Evolutionary conservation across 2,888 invertebrate genomes (phyloP).

Genomic region (Eumerus sabulonum): DNA sequence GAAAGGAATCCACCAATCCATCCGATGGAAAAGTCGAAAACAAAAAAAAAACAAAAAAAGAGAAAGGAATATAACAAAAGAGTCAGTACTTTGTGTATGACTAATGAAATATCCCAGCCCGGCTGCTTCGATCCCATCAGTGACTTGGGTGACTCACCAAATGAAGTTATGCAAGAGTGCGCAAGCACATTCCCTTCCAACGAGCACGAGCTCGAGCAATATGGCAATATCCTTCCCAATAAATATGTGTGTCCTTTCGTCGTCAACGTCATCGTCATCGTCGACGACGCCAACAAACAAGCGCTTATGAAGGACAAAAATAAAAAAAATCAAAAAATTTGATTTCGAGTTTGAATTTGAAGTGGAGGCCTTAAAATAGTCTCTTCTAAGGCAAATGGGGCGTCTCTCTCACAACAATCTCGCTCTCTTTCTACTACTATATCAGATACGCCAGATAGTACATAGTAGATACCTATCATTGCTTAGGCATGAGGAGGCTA

Average conservation of each 20-base stretch:
- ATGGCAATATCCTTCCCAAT: constrained; percentile 67
- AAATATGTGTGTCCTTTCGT: constrained; percentile 51
- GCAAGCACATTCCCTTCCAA: constrained; percentile 66
- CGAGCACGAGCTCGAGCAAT: constrained; percentile 29
- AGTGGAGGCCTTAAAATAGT: background rate
- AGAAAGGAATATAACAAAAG: no score
- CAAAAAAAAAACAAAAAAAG: background rate
- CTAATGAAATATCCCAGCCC: constrained; percentile 65
- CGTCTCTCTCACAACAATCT: constrained; percentile 20
- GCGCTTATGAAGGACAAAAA: no score
- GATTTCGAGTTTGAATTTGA: no score
- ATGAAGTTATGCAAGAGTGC: constrained; percentile 68
- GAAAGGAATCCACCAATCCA: constrained; percentile 13
- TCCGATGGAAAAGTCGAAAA: constrained; percentile 30
- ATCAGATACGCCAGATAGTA: no score
- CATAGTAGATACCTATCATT: no score
- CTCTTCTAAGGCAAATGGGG: background rate
- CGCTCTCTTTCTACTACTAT: no score
- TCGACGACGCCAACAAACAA: background rate
- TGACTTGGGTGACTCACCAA: constrained; percentile 65
- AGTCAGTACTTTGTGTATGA: constrained; percentile 46
- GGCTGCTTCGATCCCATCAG: constrained; percentile 12
- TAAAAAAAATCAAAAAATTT: constrained; percentile 17
- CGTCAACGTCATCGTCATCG: constrained; percentile 18
- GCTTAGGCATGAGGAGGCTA: constrained; percentile 21